Evolutionary conservation across 2,797 vertebrate genomes (phyloP).

Genomic region (Enteromius radiatus): DNA sequence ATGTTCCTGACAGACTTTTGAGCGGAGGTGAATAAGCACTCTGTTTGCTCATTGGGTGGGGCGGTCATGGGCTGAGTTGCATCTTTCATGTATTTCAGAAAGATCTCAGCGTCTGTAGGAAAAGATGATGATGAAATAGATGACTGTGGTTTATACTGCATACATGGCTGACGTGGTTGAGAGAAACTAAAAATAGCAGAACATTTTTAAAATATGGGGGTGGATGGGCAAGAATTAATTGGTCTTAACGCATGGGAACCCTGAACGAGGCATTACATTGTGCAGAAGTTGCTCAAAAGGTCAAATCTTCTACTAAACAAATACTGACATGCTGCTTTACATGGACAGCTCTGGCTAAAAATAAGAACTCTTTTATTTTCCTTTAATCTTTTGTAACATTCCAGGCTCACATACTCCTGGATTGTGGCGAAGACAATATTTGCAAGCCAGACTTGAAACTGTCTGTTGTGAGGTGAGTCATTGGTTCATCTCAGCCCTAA

Average conservation of each 20-base stretch:
- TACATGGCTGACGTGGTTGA: neutral
- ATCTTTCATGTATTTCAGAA: neutral
- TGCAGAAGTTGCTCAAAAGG: neutral
- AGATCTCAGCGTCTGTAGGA: neutral
- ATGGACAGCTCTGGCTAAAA: neutral
- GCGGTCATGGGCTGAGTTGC: neutral
- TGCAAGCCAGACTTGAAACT: slow-evolving; percentile 91
- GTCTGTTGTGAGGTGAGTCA: slow-evolving; percentile 82
- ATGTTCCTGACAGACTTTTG: neutral
- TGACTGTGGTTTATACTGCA: neutral
- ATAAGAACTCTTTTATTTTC: neutral
- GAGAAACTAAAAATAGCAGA: neutral
- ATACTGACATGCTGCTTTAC: neutral
- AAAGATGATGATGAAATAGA: neutral
- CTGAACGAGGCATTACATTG: neutral
- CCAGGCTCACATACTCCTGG: slow-evolving; percentile 92
- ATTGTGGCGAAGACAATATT: slow-evolving; percentile 94
- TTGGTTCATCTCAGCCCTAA: neutral
- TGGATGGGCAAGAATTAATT: neutral
- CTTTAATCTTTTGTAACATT: neutral
- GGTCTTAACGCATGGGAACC: neutral
- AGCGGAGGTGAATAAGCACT: neutral
- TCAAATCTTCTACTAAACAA: neutral
- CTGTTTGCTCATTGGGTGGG: neutral
- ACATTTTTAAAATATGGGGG: neutral